Evolutionary conservation across 2,113 vertebrate genomes (phyloP).

Genomic region (Peromyscus polionotus): DNA sequence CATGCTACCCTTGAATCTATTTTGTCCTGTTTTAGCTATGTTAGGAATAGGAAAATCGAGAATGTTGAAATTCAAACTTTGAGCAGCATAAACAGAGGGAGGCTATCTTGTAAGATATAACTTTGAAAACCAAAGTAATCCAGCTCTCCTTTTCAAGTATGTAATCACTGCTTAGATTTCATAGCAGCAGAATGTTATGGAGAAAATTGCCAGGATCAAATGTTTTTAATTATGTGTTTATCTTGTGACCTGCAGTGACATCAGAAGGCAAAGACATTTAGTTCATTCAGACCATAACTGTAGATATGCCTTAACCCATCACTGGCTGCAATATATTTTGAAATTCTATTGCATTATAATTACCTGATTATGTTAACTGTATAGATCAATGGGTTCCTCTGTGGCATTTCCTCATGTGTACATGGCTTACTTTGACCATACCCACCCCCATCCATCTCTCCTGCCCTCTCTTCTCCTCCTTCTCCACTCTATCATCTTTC

Average conservation of each 20-base stretch:
- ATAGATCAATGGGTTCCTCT: neutral
- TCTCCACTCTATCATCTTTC: too few species aligned
- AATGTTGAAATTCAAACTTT: conserved; percentile 6
- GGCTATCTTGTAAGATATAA: neutral
- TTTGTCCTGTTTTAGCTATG: neutral
- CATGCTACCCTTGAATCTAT: neutral
- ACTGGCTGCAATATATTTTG: neutral
- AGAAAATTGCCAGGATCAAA: conserved; percentile 11
- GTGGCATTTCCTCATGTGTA: neutral
- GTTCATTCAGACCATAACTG: neutral
- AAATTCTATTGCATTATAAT: neutral
- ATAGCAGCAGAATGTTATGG: conserved; percentile 15
- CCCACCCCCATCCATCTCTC: too few species aligned
- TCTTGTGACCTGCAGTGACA: neutral
- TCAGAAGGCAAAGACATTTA: neutral
- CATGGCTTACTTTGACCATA: too few species aligned
- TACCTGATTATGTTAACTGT: neutral
- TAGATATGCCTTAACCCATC: neutral
- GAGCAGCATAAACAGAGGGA: conserved; percentile 37
- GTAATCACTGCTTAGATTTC: conserved; percentile 36
- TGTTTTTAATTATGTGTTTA: conserved; percentile 25
- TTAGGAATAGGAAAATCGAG: neutral
- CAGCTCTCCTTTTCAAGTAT: conserved; percentile 18
- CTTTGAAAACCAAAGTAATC: neutral
- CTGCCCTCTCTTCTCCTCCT: neutral